Evolutionary conservation across 2,113 vertebrate genomes (phyloP).

Genomic region (Emberiza fucata): DNA sequence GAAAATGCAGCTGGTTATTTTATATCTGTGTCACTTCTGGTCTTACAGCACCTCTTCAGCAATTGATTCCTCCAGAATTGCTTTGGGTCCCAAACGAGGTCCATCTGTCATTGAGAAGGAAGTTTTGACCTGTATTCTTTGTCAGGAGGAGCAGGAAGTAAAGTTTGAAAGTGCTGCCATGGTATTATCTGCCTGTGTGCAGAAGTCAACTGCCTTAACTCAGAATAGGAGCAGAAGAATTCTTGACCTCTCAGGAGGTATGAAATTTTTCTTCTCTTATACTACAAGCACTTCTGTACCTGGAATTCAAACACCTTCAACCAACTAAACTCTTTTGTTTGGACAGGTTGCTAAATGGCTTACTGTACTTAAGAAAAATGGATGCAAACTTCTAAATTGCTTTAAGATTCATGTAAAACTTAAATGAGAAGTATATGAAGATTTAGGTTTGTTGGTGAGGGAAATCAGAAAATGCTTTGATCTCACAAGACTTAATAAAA

Average conservation of each 20-base stretch:
- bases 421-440: neutral
- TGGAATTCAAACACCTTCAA: neutral
- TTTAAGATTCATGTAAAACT: neutral
- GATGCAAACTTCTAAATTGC: neutral
- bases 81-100: slow-evolving; percentile 87
- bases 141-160: slow-evolving; percentile 98
- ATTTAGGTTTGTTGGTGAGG: neutral
- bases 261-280: neutral
- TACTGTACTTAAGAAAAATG: neutral
- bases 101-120: slow-evolving; percentile 82
- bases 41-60: slow-evolving; percentile 60
- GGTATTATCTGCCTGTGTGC: slow-evolving; percentile 95
- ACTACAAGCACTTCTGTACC: neutral
- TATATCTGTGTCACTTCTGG: neutral
- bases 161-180: slow-evolving; percentile 85
- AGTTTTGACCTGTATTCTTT: slow-evolving; percentile 93
- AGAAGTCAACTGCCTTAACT: slow-evolving; percentile 93
- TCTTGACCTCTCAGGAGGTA: slow-evolving; percentile 72
- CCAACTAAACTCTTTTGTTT: neutral
- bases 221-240: slow-evolving; percentile 85
- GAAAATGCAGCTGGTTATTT: neutral
- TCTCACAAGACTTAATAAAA: neutral
- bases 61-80: slow-evolving; percentile 78
- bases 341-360: neutral
- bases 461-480: neutral